Conservation (phyloP, 2,113 vertebrate species). For the Atherinomorus stipes region DNA sequence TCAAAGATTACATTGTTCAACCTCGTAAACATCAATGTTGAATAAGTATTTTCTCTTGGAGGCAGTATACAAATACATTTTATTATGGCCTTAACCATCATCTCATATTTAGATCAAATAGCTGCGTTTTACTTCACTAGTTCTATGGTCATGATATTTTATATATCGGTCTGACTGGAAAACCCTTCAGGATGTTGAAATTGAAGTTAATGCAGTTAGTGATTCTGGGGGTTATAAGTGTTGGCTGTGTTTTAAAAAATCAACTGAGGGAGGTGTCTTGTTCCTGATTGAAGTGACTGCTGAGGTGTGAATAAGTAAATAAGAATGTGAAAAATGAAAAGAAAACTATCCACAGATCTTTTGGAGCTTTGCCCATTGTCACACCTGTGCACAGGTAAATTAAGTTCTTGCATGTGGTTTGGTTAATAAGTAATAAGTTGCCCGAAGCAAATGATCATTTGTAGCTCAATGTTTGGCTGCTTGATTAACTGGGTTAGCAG, state of each 20-base stretch:
- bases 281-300: conserved; percentile 5
- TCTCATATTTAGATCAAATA: not conserved
- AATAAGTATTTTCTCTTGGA: conserved; percentile 4
- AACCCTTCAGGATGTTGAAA: not conserved
- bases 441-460: not conserved
- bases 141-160: not conserved
- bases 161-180: not conserved
- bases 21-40: conserved; percentile 7
- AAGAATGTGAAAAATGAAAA: conserved; percentile 35
- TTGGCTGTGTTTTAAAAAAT: no score
- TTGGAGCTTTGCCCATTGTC: conserved; percentile 37
- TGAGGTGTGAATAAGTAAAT: conserved; percentile 18
- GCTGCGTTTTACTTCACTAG: not conserved
- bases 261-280: no score
- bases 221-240: no score
- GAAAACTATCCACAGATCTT: conserved; percentile 28
- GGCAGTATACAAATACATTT: not conserved
- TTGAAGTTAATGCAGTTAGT: not conserved
- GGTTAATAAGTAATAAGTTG: not conserved
- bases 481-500: not conserved
- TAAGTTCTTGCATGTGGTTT: not conserved
- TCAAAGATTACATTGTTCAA: conserved; percentile 31
- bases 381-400: conserved; percentile 46
- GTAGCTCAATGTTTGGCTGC: not conserved
- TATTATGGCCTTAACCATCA: not conserved